phyloP scores from a whole-genome alignment of 2,797 vertebrate species.

The Lagodon rhomboides region DNA sequence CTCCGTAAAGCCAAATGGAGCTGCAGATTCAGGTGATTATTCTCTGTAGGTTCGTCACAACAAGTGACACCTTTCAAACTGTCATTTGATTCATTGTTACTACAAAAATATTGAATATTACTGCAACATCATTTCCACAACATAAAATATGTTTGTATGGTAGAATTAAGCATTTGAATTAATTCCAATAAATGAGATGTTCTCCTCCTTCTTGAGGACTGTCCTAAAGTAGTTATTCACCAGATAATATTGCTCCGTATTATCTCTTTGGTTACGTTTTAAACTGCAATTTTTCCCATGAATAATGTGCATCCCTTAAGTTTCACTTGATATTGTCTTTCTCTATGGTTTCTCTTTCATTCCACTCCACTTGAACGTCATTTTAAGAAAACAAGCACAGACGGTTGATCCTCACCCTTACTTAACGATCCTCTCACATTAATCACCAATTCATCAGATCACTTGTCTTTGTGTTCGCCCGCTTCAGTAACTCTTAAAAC shows the following conservation, averaged over 20 bases:
- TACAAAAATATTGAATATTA: no score
- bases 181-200: background rate
- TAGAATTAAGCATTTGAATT: background rate
- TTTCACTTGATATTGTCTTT: constrained; percentile 56
- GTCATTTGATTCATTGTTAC: no score
- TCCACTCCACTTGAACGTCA: constrained; percentile 58
- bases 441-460: constrained; percentile 70
- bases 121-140: background rate
- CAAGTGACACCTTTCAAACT: no score
- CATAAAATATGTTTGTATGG: background rate
- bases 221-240: constrained; percentile 25
- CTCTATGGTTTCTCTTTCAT: constrained; percentile 55
- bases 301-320: constrained; percentile 49
- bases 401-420: constrained; percentile 39
- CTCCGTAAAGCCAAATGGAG: no score
- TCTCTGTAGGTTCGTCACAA: no score
- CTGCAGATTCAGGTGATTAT: background rate
- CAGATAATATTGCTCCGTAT: constrained; percentile 25
- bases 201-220: background rate
- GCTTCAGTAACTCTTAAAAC: constrained; percentile 57
- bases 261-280: constrained; percentile 22
- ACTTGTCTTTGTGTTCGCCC: constrained; percentile 67
- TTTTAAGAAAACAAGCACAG: constrained; percentile 52
- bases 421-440: constrained; percentile 56
- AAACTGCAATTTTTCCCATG: constrained; percentile 15